Evolutionary conservation across 2,888 invertebrate genomes (phyloP), one percentile per base, ranked within the genome.

Genomic region (Gortyna flavago): DNA sequence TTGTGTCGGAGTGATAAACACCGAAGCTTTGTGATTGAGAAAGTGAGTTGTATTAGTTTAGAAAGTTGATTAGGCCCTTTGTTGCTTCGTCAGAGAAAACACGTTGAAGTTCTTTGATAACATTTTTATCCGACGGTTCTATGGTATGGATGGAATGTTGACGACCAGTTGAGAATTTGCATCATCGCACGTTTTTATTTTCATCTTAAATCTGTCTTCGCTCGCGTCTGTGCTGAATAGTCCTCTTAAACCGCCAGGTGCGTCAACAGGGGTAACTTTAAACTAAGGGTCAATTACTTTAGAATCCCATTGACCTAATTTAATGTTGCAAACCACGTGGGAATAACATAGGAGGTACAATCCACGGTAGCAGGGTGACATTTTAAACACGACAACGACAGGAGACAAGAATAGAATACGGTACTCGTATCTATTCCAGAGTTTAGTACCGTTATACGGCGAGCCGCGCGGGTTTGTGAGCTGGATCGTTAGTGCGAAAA

Each of bases 371-470:
- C 66, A 65, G 67, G 62, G 48, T 65, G 77, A 79, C 73, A 82
- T 75, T 83, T 77, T 67, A 78, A 80, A 85, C 76, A 72, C 69
- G 79, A 82, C 82, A 84, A 77, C 83, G 83, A 86, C 83, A 11
- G 79, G 62, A 61, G 76, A 80, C 80, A 57, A 83, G 84, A 84
- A 87, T 88, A 88, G 84, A 77, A 72, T 32, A 21, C 35, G 8
- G 76, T n/a, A n/a, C n/a, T n/a, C n/a, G n/a, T 69, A 72, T 64
- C 61, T 79, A 74, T 80, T 84, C 85, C 85, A 85, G 88, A 83
- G 73, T 83, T 84, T 72, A 79, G 71, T 83, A 71, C 72, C 80
- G 85, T 44, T 83, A 81, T 80, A 59, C 84, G 70, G 72, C 72
- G 44, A 61, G 69, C 57, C 48, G 74, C 48, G 74, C 65, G 78